These are phyloP conservation scores for Athetis lepigone DNA, from an alignment of 2,888 invertebrate genomes.

Conservation along the genomic window DNA sequence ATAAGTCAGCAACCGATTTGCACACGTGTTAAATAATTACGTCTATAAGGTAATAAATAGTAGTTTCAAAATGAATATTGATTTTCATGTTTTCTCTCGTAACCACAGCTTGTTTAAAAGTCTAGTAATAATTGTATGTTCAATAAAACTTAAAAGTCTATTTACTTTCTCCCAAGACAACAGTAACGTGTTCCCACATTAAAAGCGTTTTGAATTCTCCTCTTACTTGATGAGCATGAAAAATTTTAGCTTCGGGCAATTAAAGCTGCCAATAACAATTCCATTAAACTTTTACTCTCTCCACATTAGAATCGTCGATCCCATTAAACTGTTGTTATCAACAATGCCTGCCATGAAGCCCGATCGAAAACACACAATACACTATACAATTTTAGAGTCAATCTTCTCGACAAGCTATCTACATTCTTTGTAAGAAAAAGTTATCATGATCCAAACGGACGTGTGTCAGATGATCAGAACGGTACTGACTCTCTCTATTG, in stretches of 20 bases:
- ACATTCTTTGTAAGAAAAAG: conserved; percentile 62
- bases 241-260: conserved; percentile 37
- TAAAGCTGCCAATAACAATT: conserved; percentile 45
- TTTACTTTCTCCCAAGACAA: conserved; percentile 29
- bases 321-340: conserved; percentile 50
- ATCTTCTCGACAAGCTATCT: conserved; percentile 63
- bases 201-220: conserved; percentile 23
- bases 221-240: conserved; percentile 28
- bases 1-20: conserved; percentile 37
- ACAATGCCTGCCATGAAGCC: conserved; percentile 47
- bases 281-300: conserved; percentile 45
- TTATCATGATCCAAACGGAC: conserved; percentile 62
- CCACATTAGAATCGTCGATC: conserved; percentile 45
- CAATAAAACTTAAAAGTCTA: too few relatives aligned
- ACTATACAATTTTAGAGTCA: conserved; percentile 64
- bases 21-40: conserved; percentile 22
- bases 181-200: conserved; percentile 13
- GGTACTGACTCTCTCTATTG: conserved; percentile 58
- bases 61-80: conserved; percentile 19
- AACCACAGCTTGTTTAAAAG: too few relatives aligned
- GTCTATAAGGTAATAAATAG: conserved; percentile 13
- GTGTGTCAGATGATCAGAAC: conserved; percentile 55
- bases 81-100: conserved; percentile 11
- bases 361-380: conserved; percentile 51
- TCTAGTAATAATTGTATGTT: too few relatives aligned